Percentiles rank a stretch among this genome's conserved stretches.
Conservation (phyloP, 2,888 invertebrate genomes). For the Cheilosia soror region DNA sequence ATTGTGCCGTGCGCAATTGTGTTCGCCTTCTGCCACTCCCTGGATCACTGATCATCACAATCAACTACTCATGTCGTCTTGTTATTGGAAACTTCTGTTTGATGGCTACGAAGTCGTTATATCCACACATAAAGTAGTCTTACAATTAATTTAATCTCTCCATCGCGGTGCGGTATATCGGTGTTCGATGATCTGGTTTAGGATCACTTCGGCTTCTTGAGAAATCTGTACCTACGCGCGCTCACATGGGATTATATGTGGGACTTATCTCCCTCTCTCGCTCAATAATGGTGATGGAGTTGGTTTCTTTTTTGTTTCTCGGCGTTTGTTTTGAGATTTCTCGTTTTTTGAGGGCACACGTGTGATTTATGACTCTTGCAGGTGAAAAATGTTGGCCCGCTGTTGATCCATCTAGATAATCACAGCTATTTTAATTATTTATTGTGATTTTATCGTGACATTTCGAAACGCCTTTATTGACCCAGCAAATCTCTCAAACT, state of each 20-base stretch:
- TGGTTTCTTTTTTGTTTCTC: slow-evolving; percentile 8
- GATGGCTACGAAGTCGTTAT: slow-evolving; percentile 68
- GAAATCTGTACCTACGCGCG: slow-evolving; percentile 71
- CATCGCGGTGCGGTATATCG: slow-evolving; percentile 65
- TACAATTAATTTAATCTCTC: slow-evolving; percentile 73
- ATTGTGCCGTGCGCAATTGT: slow-evolving; percentile 57
- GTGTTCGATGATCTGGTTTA: slow-evolving; percentile 72
- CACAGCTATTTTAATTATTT: slow-evolving; percentile 45
- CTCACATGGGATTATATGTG: slow-evolving; percentile 63
- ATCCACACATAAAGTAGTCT: slow-evolving; percentile 72
- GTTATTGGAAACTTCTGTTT: slow-evolving; percentile 75
- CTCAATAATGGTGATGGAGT: slow-evolving; percentile 23
- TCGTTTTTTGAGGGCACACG: slow-evolving; percentile 36
- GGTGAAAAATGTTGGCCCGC: slow-evolving; percentile 51
- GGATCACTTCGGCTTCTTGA: slow-evolving; percentile 69
- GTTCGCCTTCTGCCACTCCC: slow-evolving; percentile 69
- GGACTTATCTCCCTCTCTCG: slow-evolving; percentile 50
- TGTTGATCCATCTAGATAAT: slow-evolving; percentile 29
- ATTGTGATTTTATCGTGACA: slow-evolving; percentile 44
- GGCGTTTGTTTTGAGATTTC: slow-evolving; percentile 26
- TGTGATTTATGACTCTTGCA: slow-evolving; percentile 70
- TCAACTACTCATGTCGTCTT: slow-evolving; percentile 73
- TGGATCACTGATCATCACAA: slow-evolving; percentile 66
- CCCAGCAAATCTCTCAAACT: slow-evolving; percentile 11
- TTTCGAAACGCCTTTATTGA: slow-evolving; percentile 41